Evolutionary conservation across 1,140 invertebrate species (phyloP), one percentile per base, ranked within the genome.

Genomic region (Ectropis grisescens): DNA sequence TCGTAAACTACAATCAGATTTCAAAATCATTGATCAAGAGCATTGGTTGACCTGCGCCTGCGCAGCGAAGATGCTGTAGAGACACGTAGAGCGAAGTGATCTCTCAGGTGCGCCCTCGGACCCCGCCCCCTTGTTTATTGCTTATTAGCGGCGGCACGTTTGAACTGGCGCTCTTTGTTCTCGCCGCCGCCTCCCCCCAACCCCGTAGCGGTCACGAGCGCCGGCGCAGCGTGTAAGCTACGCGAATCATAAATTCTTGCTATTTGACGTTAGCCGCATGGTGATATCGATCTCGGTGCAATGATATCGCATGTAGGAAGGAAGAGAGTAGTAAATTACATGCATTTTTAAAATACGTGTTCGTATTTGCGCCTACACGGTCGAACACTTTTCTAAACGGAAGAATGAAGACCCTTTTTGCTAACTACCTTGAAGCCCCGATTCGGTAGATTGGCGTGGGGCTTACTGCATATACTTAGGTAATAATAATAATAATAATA

Each of bases 71-170:
- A 39, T 26, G 42, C 36, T 47, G 40, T 32, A 38, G 24, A 31
- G 38, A 43, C 43, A 45, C 42, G 41, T 34, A 56, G 51, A 48
- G 47, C 59, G 61, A 62, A 62, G 55, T 65, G 68, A 72, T 76
- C 58, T 65, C 52, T 74, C 67, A 69, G 69, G 57, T 76, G 67
- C 62, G 66, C 59, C 58, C 42, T 40, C 41, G 40, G 56, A 53
- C 58, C 44, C 65, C 72, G 68, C 72, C 72, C 69, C 60, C 72
- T 78, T 78, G 72, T 78, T 78, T 78, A 78, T 78, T 74, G 69
- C 72, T 74, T 72, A 78, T 78, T 78, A 78, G 72, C 68, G 58
- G 56, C 72, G 72, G 67, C 58, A 41, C 58, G 60, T 71, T 76
- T 74, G 68, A 69, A 61, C 60, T 51, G 49, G 41, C 39, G 47